A percentile compares a stretch with the other conserved stretches of the same genome.
Conservation (phyloP, 2,888 invertebrate genomes). For the Dione juno region DNA sequence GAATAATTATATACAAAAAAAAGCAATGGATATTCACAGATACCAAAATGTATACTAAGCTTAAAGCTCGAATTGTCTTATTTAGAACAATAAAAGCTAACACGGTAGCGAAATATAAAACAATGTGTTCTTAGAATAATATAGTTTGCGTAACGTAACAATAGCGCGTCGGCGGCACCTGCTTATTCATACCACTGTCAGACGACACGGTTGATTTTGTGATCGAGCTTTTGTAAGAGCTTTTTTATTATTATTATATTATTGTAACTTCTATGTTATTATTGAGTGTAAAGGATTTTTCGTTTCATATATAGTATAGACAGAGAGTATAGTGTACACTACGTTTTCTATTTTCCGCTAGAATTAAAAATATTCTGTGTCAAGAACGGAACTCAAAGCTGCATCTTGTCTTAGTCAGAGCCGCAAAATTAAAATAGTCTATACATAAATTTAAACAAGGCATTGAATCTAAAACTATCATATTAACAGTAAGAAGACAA, state of each 20-base stretch:
- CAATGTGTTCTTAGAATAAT: conserved; percentile 2
- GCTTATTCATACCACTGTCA: conserved; percentile 5
- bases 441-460: too few relatives aligned
- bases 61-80: conserved; percentile 8
- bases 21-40: not conserved
- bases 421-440: too few relatives aligned
- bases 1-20: not conserved
- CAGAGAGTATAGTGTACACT: too few relatives aligned
- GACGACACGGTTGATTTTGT: conserved; percentile 9
- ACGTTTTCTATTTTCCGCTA: too few relatives aligned
- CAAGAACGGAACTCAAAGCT: too few relatives aligned
- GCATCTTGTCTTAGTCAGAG: too few relatives aligned
- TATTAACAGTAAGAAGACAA: too few relatives aligned
- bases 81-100: conserved; percentile 2
- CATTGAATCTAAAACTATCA: too few relatives aligned
- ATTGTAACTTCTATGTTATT: not conserved
- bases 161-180: conserved; percentile 14
- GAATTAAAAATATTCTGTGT: too few relatives aligned
- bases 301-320: too few relatives aligned
- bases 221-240: not conserved
- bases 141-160: conserved; percentile 18
- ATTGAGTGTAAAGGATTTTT: not conserved
- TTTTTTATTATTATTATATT: not conserved
- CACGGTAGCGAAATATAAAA: conserved; percentile 7
- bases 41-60: not conserved